Evolutionary conservation across 2,797 vertebrate species (phyloP).

Genomic region (Xenentodon cancila): DNA sequence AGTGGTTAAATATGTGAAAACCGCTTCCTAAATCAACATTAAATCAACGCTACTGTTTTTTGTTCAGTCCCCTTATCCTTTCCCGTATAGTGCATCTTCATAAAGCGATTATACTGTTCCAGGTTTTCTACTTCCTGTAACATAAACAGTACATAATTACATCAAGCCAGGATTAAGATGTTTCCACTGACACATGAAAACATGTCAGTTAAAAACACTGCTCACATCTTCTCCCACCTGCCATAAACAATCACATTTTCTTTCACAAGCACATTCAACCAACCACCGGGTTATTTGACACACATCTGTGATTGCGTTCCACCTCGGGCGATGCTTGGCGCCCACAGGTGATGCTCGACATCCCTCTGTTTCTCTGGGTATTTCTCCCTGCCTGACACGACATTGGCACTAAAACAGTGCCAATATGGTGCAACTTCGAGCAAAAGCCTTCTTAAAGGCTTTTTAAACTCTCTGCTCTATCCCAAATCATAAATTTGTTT

Average conservation of each 20-base stretch:
- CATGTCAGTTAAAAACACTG: not conserved
- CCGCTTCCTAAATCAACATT: conserved; percentile 2
- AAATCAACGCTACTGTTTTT: no score
- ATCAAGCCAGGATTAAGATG: not conserved
- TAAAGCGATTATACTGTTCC: not conserved
- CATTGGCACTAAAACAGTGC: no score
- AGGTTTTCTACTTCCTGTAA: not conserved
- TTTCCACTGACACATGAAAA: conserved; percentile 11
- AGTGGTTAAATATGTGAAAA: conserved; percentile 27
- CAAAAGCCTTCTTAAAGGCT: not conserved
- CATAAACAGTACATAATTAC: not conserved
- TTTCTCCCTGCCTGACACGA: no score
- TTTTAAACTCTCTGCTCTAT: not conserved
- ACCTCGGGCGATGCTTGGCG: conserved; percentile 59
- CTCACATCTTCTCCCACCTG: conserved; percentile 37
- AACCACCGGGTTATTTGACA: conserved; percentile 19
- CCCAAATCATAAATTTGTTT: not conserved
- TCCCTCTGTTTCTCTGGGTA: not conserved
- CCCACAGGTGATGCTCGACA: conserved; percentile 57
- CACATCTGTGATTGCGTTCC: conserved; percentile 34
- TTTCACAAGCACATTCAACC: conserved; percentile 44
- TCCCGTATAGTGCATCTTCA: not conserved
- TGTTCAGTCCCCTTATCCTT: not conserved
- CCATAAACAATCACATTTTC: conserved; percentile 35
- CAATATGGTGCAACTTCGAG: conserved; percentile 4